phyloP scores from a whole-genome alignment of 2,113 vertebrate species.

The Pagrus major region DNA sequence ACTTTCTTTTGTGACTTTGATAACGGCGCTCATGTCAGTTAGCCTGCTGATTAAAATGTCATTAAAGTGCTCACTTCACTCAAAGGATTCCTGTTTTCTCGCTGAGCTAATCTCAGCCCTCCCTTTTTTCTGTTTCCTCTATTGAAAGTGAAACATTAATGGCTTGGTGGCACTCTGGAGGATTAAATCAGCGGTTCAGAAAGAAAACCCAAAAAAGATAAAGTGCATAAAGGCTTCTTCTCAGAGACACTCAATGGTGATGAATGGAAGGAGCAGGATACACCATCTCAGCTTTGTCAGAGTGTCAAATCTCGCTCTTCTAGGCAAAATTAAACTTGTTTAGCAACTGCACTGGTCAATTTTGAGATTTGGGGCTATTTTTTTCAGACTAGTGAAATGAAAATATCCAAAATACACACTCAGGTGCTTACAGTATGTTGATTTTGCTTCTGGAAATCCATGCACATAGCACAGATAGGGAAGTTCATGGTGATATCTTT shows the following conservation, averaged over 20 bases:
- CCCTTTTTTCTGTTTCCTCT: background rate
- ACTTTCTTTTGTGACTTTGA: slow-evolving; percentile 36
- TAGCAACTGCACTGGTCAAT: no score
- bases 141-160: slow-evolving; percentile 6
- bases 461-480: no score
- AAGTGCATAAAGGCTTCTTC: background rate
- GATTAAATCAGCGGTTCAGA: slow-evolving; percentile 32
- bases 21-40: background rate
- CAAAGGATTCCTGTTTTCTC: background rate
- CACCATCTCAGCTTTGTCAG: background rate
- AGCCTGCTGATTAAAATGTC: background rate
- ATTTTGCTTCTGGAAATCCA: no score
- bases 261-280: slow-evolving; percentile 1
- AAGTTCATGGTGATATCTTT: no score
- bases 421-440: no score
- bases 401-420: no score
- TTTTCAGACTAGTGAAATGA: no score
- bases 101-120: background rate
- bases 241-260: background rate
- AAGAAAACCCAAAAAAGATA: slow-evolving; percentile 5
- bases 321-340: no score
- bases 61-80: background rate
- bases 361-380: no score
- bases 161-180: background rate
- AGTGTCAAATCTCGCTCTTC: background rate